A percentile compares a stretch with the other conserved stretches of the same genome.
These are phyloP conservation scores for Halichoeres trimaculatus DNA, from an alignment of 2,113 vertebrate genomes.

Conservation along the genomic window DNA sequence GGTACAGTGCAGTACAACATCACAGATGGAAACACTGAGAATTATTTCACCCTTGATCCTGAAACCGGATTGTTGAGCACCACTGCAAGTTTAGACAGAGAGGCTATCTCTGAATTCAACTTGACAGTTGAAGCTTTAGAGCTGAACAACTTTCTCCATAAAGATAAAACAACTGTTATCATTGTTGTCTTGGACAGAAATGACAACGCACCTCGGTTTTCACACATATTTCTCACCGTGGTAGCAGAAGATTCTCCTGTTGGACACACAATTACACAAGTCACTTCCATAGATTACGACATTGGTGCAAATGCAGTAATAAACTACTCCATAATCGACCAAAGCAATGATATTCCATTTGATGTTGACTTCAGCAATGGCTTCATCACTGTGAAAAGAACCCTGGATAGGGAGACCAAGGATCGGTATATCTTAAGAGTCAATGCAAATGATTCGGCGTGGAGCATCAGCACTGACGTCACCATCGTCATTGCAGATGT, in stretches of 20 bases:
- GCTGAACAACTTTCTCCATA: slow-evolving; percentile 57
- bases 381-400: slow-evolving; percentile 59
- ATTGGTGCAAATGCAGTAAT: slow-evolving; percentile 72
- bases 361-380: slow-evolving; percentile 73
- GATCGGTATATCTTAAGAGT: slow-evolving; percentile 78
- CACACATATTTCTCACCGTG: slow-evolving; percentile 73
- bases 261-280: slow-evolving; percentile 72
- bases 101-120: slow-evolving; percentile 69
- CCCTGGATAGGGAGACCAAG: slow-evolving; percentile 79
- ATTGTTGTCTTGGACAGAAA: slow-evolving; percentile 81
- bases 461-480: slow-evolving; percentile 82
- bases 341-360: slow-evolving; percentile 69
- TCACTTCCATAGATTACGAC: slow-evolving; percentile 79
- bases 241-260: slow-evolving; percentile 75
- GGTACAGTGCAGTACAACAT: slow-evolving; percentile 77
- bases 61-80: slow-evolving; percentile 77
- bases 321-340: slow-evolving; percentile 70
- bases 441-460: slow-evolving; percentile 82
- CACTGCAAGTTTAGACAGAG: slow-evolving; percentile 77
- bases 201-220: slow-evolving; percentile 82
- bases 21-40: slow-evolving; percentile 63
- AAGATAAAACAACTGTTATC: slow-evolving; percentile 66
- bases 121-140: slow-evolving; percentile 79
- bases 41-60: slow-evolving; percentile 74
- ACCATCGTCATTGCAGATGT: slow-evolving; percentile 76